Evolutionary conservation across 2,888 invertebrate species (phyloP), one percentile per base, ranked within the genome.

Genomic region (Monoplex corrugatus): DNA sequence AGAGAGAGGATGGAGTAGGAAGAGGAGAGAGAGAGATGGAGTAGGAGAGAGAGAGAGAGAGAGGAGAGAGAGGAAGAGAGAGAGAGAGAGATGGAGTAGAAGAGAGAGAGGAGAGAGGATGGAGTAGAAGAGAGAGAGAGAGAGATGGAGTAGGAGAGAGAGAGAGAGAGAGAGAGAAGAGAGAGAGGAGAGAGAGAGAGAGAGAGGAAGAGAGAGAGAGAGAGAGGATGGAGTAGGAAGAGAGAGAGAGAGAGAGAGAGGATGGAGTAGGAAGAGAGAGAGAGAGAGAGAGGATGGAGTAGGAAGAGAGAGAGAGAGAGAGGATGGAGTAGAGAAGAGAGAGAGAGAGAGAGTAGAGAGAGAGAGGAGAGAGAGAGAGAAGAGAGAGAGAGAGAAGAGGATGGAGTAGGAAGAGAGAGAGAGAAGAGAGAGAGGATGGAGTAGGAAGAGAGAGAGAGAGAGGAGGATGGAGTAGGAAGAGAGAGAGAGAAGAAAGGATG

Each of bases 11-110:
- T n/a, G n/a, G n/a, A n/a, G n/a, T n/a, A n/a, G n/a, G n/a, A n/a
- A n/a, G n/a, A n/a, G n/a, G n/a, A n/a, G n/a, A n/a, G n/a, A n/a
- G n/a, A n/a, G n/a, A n/a, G n/a, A n/a, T n/a, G n/a, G n/a, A n/a
- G n/a, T n/a, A n/a, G n/a, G n/a, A n/a, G n/a, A n/a, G n/a, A n/a
- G n/a, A n/a, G n/a, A n/a, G 35, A 35, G 35, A 35, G 75, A 75
- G 32, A 75, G n/a, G 75, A 75, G 35, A 35, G n/a, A 75, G 75
- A 75, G 75, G n/a, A n/a, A n/a, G n/a, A n/a, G n/a, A n/a, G n/a
- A n/a, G n/a, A n/a, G n/a, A n/a, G n/a, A n/a, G n/a, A n/a, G n/a
- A n/a, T n/a, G n/a, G n/a, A n/a, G n/a, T n/a, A 75, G 35, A 35
- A 10, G n/a, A 28, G 10, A 10, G 28, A n/a, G 28, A 28, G n/a